phyloP scores from a whole-genome alignment of 2,888 invertebrate species.

The Sipha maydis region DNA sequence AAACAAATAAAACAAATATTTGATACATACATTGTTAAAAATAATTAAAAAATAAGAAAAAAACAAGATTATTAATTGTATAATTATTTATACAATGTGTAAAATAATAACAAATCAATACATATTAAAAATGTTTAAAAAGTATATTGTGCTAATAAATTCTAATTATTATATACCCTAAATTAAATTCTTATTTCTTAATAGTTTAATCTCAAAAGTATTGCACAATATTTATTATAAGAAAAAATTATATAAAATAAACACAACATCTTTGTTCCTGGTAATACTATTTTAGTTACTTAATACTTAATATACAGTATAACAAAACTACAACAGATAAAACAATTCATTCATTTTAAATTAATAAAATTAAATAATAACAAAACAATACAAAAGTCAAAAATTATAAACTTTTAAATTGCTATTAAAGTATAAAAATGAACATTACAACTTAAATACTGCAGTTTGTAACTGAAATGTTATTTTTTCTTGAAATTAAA shows the following conservation, averaged over 20 bases:
- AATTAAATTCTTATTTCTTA: slow-evolving; percentile 18
- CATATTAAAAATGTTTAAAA: background rate
- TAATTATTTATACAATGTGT: background rate
- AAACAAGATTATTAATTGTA: slow-evolving; percentile 2
- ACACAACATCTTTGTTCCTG: slow-evolving; percentile 39
- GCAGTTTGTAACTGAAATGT: background rate
- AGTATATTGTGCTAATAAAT: slow-evolving; percentile 25
- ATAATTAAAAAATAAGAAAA: slow-evolving; percentile 11
- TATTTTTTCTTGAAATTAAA: background rate
- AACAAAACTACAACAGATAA: slow-evolving; percentile 9
- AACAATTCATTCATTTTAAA: slow-evolving; percentile 22
- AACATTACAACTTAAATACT: background rate
- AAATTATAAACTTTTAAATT: background rate
- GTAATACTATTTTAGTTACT: slow-evolving; percentile 9
- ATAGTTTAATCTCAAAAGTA: slow-evolving; percentile 8
- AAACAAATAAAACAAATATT: slow-evolving; percentile 31
- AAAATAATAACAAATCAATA: slow-evolving; percentile 2
- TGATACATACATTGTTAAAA: slow-evolving; percentile 30
- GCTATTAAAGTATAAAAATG: background rate
- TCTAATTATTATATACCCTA: background rate
- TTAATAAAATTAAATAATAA: background rate
- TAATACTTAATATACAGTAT: slow-evolving; percentile 4
- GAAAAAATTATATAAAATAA: slow-evolving; percentile 14
- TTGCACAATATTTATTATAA: slow-evolving; percentile 35
- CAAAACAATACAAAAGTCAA: background rate